Conservation (phyloP, 2,113 vertebrate species). For the Carassius auratus region DNA sequence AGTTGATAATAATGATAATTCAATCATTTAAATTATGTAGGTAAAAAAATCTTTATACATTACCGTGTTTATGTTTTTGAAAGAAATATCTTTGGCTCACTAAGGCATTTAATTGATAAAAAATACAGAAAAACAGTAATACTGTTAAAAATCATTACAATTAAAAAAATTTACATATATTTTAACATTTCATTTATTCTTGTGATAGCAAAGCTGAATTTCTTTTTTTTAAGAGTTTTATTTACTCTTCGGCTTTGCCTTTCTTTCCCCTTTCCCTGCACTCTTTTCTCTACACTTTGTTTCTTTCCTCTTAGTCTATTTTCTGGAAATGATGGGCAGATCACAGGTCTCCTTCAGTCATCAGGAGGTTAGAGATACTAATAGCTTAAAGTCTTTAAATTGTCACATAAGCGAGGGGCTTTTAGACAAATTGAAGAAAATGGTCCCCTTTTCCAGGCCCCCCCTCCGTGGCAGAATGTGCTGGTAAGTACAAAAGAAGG, state of each 20-base stretch:
- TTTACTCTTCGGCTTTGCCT: slow-evolving; percentile 22
- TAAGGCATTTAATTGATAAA: neutral
- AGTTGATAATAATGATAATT: neutral
- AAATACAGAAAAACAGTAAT: too few species aligned
- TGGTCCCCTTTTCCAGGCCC: slow-evolving; percentile 73
- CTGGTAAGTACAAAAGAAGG: slow-evolving; percentile 74
- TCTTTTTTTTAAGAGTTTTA: neutral
- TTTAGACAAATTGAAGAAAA: slow-evolving; percentile 84
- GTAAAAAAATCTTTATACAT: neutral
- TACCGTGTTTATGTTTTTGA: neutral
- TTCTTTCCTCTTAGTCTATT: slow-evolving; percentile 35
- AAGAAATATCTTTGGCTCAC: neutral
- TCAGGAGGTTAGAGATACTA: slow-evolving; percentile 77
- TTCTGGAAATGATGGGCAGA: slow-evolving; percentile 67
- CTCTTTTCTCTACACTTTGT: slow-evolving; percentile 32
- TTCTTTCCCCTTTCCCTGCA: slow-evolving; percentile 40
- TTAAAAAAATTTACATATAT: too few species aligned
- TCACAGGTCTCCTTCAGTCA: slow-evolving; percentile 64
- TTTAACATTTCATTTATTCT: too few species aligned
- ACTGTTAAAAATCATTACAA: too few species aligned
- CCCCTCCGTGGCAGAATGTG: slow-evolving; percentile 71
- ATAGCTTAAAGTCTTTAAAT: slow-evolving; percentile 75
- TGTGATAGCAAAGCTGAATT: too few species aligned
- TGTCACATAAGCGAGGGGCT: slow-evolving; percentile 79
- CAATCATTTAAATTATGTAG: neutral